Percentiles rank a stretch among this genome's conserved stretches.
These are phyloP conservation scores for Aspidoscelis tigris DNA, from an alignment of 2,113 vertebrate species.

Conservation along the genomic window DNA sequence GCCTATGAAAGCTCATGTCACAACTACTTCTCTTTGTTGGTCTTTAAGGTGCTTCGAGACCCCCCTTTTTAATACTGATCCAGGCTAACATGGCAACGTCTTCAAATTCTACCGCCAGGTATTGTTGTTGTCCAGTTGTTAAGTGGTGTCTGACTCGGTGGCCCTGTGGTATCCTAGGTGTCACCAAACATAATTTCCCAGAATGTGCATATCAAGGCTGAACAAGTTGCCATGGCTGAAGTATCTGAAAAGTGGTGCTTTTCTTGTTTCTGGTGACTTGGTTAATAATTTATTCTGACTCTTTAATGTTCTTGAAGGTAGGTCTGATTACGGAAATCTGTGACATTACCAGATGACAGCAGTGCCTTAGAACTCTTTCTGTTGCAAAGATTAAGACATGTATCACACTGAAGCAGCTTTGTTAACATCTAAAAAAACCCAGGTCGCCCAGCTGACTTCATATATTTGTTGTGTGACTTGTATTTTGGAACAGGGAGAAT, in stretches of 20 bases:
- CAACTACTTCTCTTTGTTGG: too few relatives aligned
- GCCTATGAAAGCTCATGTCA: too few relatives aligned
- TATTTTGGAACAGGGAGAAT: neutral
- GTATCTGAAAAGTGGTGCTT: neutral
- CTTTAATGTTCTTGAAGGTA: conserved; percentile 48
- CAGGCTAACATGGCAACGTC: too few relatives aligned
- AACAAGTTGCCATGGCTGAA: neutral
- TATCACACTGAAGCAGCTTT: conserved; percentile 52
- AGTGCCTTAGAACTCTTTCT: conserved; percentile 44
- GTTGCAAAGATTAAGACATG: conserved; percentile 53
- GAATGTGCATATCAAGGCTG: conserved; percentile 28
- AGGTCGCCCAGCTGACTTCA: neutral
- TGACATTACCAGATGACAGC: conserved; percentile 63
- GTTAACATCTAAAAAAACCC: conserved; percentile 33
- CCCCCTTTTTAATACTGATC: too few relatives aligned
- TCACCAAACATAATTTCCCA: neutral
- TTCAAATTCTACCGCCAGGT: too few relatives aligned
- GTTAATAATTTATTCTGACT: conserved; percentile 55
- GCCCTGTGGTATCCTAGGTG: too few relatives aligned
- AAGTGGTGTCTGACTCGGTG: too few relatives aligned
- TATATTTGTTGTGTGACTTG: accelerated
- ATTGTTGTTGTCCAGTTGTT: too few relatives aligned
- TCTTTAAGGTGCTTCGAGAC: too few relatives aligned
- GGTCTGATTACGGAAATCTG: conserved; percentile 50
- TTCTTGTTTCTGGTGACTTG: conserved; percentile 43